These are phyloP conservation scores for Bombus waltoni DNA, from an alignment of 1,140 invertebrate species.

Conservation along the genomic window DNA sequence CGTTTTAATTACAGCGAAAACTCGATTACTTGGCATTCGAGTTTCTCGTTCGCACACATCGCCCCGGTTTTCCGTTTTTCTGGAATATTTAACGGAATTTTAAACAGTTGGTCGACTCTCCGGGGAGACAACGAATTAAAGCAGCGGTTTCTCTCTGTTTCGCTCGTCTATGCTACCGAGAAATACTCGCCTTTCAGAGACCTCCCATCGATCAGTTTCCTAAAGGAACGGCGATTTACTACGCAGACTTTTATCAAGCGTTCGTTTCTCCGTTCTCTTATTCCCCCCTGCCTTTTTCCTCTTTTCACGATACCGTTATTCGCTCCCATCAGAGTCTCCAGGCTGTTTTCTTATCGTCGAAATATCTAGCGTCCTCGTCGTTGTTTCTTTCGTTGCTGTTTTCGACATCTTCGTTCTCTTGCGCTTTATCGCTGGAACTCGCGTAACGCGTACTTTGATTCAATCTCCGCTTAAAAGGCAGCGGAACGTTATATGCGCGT, in stretches of 20 bases:
- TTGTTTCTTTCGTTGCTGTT: no score
- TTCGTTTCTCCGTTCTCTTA: no score
- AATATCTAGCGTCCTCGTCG: no score
- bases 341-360: no score
- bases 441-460: not conserved
- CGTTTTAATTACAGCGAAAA: not conserved
- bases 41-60: not conserved
- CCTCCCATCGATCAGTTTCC: not conserved
- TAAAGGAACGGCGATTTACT: not conserved
- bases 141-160: not conserved
- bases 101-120: not conserved
- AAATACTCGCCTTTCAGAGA: not conserved
- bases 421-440: no score
- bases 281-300: no score
- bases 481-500: not conserved
- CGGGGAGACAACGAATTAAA: not conserved
- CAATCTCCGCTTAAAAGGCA: not conserved
- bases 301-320: no score
- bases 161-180: accelerated
- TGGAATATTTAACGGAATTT: not conserved
- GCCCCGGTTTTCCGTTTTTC: not conserved
- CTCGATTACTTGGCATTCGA: not conserved
- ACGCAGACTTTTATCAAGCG: no score
- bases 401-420: no score
- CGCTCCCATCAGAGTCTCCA: no score